Evolutionary conservation across 2,797 vertebrate genomes (phyloP), one percentile per base, ranked within the genome.

Genomic region (Acridotheres tristis): DNA sequence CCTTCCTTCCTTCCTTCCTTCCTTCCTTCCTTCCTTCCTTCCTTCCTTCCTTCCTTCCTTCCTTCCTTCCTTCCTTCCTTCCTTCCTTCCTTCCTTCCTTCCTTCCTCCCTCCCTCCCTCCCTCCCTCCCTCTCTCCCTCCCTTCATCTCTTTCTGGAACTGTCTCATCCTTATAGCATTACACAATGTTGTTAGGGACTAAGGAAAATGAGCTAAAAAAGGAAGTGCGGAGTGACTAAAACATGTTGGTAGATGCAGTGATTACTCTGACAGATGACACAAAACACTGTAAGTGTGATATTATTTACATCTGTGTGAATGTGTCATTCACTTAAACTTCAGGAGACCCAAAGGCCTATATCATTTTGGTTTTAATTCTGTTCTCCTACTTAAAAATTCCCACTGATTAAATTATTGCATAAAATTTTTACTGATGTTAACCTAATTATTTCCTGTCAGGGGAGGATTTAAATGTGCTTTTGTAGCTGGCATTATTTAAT

Each of bases 371-470:
- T 96, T 97, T 54, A 92, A 94, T 97, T 87, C 45, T 21, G 30
- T 95, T 85, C 94, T 94, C 66, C 85, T 77, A 94, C 91, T 97
- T 96, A 90, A 97, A 98, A 97, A 97, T 93, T 97, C 91, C 94
- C 88, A 96, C 93, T 97, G 96, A 97, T 77, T 97, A 94, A 98
- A 95, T 96, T 95, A 97, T 97, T 97, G 90, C 77, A 71, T 92
- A 94, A 93, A 14, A 93, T 96, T 97, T 96, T 95, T 93, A 95
- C 85, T 97, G 84, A 51, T 96, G 88, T 97, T 98, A 98, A 97
- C 88, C 93, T 98, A 97, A 97, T 98, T 97, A 98, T 98, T 98
- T 98, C 97, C 97, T 97, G 96, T 97, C 94, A 96, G 77, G 94
- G 88, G 92, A 97, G 89, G 89, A 97, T 97, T 98, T 97, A 97